Evolutionary conservation across 1,140 invertebrate species (phyloP), one percentile per base, ranked within the genome.

Genomic region (Penaeus japonicus): DNA sequence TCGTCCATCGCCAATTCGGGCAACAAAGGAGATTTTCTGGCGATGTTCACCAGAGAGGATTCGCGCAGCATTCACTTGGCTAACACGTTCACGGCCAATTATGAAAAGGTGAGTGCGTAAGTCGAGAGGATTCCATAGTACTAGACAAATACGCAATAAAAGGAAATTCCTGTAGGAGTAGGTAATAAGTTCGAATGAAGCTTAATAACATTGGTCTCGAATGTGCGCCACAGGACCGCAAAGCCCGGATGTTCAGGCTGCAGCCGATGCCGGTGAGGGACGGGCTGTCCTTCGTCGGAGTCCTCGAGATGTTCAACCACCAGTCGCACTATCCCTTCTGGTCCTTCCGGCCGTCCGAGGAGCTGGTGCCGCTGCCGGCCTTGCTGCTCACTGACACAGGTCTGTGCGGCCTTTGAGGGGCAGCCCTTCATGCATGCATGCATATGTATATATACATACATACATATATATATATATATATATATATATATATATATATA

Each of bases 351-450:
- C 79, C 77, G 7, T 54, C 78, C 1, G 84, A 77, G 24, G 22
- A 57, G 1, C 80, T 22, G 24, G 55, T 57, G 47, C 54, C 85
- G 12, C 77, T 89, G 35, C 88, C 90, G 5, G 88, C 90, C 47
- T 39, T 90, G 35, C 90, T 90, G 17, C 80, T 90, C 82, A 89
- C 87, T 24, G 90, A 90, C 73, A 90, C 90, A 39, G 88, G 90
- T 90, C 4, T 10, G 17, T 47, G 47, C n/a, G n/a, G n/a, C n/a
- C n/a, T 65, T 4, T 65, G n/a, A 65, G 30, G 62, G 20, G 62
- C n/a, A 65, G 7, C 62, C n/a, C 7, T 65, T 5, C 30, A 65
- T 24, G 7, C 12, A 65, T 65, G n/a, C n/a, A n/a, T n/a, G n/a
- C n/a, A n/a, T n/a, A n/a, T 77, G 22, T 77, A 77, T 17, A 77